phyloP scores from a whole-genome alignment of 1,140 invertebrate genomes.

The Mya arenaria region DNA sequence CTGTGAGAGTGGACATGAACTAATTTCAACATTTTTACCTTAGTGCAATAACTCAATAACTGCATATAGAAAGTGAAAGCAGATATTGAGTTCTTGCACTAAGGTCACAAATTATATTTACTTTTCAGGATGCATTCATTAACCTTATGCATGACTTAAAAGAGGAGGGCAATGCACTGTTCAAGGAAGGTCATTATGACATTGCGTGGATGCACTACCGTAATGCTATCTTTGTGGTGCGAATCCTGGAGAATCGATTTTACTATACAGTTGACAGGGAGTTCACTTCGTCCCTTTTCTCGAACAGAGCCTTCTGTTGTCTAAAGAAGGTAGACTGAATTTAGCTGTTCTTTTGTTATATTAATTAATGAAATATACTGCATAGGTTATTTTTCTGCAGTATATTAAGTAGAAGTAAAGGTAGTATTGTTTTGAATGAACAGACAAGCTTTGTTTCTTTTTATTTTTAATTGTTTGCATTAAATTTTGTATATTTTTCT shows the following conservation, averaged over 20 bases:
- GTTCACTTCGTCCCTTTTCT: constrained; percentile 67
- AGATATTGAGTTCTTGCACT: no score
- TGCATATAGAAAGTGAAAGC: no score
- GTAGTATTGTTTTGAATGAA: no score
- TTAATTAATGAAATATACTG: no score
- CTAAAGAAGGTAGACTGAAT: constrained; percentile 65
- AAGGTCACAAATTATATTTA: no score
- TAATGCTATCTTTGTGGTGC: constrained; percentile 66
- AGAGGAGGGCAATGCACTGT: constrained; percentile 70
- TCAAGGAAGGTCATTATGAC: constrained; percentile 64
- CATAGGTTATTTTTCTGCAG: no score
- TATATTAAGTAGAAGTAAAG: no score
- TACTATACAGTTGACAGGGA: constrained; percentile 64
- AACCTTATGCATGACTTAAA: constrained; percentile 68
- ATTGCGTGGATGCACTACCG: constrained; percentile 65
- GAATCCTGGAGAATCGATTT: constrained; percentile 61
- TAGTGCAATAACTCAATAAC: no score
- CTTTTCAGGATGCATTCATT: constrained; percentile 58
- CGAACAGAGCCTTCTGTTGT: constrained; percentile 69
- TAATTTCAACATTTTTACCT: not conserved
- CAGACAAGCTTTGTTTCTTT: no score
- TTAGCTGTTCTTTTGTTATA: no score
- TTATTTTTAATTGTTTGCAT: no score
- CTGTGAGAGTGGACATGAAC: not conserved
- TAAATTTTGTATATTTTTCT: no score